Evolutionary conservation across 2,113 vertebrate genomes (phyloP), one percentile per base, ranked within the genome.

Genomic region (Tetraodon nigroviridis): DNA sequence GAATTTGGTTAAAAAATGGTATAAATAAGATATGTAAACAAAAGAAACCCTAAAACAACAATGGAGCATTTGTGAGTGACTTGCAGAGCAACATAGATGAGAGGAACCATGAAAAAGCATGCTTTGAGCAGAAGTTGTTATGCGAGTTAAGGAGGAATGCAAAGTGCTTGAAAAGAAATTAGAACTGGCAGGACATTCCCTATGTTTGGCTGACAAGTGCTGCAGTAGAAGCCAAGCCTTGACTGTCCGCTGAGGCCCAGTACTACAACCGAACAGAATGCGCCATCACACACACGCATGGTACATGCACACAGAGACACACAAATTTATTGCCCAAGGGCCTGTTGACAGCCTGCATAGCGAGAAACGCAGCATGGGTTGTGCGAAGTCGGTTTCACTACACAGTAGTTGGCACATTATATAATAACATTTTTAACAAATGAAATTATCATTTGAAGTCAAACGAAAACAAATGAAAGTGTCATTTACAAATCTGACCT

Each of bases 181-280:
- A 12, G 69, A 84, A 61, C 79, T 86, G 84, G 84, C 86, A 86
- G 84, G 75, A 86, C 81, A 82, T 85, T 84, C 82, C 66, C 78
- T 44, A 55, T 61, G 67, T 73, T 85, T 86, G 87, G 87, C 87
- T 77, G 83, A 55, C 71, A 86, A 84, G 68, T 8, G 11, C 4
- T 15, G 52, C 54, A 61, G 55, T 12, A 32, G 59, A 79, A 24
- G 80, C 87, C 84, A 87, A 76, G 82, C 63, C 64, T 57, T 64
- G 71, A 67, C 80, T 71, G 67, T 76, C 59, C 55, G 20, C 63
- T 69, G 54, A 58, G 51, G 71, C 75, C 72, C 79, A 62, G 58
- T 60, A 49, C 68, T 71, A 51, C 78, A 47, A 56, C 29, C 17
- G 76, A 85, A 80, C 84, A 78, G 69, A 79, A 76, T 73, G 76